Evolutionary conservation across 1,140 invertebrate species (phyloP).

Genomic region (Copidosoma floridanum): DNA sequence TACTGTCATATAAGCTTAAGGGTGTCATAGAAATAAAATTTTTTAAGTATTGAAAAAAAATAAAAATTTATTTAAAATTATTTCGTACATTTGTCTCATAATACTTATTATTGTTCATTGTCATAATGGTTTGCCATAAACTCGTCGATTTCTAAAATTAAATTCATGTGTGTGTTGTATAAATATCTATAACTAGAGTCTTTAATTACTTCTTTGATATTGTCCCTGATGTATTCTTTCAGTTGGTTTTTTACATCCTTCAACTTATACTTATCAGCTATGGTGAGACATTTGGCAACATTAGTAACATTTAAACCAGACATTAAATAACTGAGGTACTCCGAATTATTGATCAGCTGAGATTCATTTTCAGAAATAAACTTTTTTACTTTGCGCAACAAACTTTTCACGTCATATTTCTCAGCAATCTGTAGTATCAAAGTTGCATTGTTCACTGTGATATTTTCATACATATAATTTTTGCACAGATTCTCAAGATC

Average conservation of each 20-base stretch:
- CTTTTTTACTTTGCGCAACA: neutral
- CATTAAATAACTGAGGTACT: slow-evolving; percentile 5
- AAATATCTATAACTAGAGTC: slow-evolving; percentile 8
- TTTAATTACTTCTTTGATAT: slow-evolving; percentile 8
- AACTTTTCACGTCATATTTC: slow-evolving; percentile 6
- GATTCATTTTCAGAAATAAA: slow-evolving; percentile 12
- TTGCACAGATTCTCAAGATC: slow-evolving; percentile 5
- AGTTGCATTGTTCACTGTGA: neutral
- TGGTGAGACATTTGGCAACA: slow-evolving; percentile 1
- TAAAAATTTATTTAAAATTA: neutral
- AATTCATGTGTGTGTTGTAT: slow-evolving; percentile 1
- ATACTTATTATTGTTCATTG: neutral
- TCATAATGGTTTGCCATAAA: slow-evolving; percentile 7
- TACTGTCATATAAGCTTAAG: too few relatives aligned
- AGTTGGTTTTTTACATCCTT: slow-evolving; percentile 3
- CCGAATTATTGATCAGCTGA: neutral
- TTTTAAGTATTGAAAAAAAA: too few relatives aligned
- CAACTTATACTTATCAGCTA: slow-evolving; percentile 12
- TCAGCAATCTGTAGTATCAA: neutral
- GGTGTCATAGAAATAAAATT: neutral
- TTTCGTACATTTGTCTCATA: neutral
- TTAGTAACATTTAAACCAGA: neutral
- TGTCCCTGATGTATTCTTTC: slow-evolving; percentile 8
- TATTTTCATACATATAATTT: slow-evolving; percentile 2
- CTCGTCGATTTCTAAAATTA: slow-evolving; percentile 12